These are phyloP conservation scores for Lordiphosa fenestrarum DNA, from an alignment of 2,888 invertebrate genomes.

Conservation along the genomic window DNA sequence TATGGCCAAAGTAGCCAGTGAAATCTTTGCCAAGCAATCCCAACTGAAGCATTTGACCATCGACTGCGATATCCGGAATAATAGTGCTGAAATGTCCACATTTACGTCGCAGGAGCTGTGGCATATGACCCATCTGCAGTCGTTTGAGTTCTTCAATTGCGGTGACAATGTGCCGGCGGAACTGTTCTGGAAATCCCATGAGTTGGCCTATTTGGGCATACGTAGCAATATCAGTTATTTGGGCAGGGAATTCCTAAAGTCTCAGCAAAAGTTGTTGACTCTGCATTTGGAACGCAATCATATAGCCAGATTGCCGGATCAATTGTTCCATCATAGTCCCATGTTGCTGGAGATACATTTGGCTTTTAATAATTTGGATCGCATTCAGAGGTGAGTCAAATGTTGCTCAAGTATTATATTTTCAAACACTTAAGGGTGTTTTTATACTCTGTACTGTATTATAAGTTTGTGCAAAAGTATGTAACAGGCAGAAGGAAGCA, in stretches of 20 bases:
- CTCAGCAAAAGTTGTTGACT: slow-evolving; percentile 48
- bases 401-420: no score
- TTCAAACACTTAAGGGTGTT: no score
- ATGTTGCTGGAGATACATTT: slow-evolving; percentile 52
- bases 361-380: slow-evolving; percentile 58
- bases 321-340: slow-evolving; percentile 51
- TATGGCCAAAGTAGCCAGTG: slow-evolving; percentile 50
- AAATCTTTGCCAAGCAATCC: slow-evolving; percentile 55
- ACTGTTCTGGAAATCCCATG: slow-evolving; percentile 56
- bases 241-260: slow-evolving; percentile 51
- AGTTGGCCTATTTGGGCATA: slow-evolving; percentile 55
- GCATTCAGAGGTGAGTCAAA: slow-evolving; percentile 50
- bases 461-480: no score
- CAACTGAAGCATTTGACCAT: slow-evolving; percentile 44
- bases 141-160: slow-evolving; percentile 53
- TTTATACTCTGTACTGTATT: no score
- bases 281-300: slow-evolving; percentile 52
- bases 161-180: slow-evolving; percentile 62
- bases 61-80: slow-evolving; percentile 54
- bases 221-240: slow-evolving; percentile 59
- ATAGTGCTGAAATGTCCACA: slow-evolving; percentile 59
- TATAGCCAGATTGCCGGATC: slow-evolving; percentile 55
- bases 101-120: slow-evolving; percentile 57
- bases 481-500: no score
- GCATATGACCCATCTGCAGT: slow-evolving; percentile 52